These are phyloP conservation scores for Cyaniris semiargus DNA, from an alignment of 2,888 invertebrate species.

Conservation along the genomic window DNA sequence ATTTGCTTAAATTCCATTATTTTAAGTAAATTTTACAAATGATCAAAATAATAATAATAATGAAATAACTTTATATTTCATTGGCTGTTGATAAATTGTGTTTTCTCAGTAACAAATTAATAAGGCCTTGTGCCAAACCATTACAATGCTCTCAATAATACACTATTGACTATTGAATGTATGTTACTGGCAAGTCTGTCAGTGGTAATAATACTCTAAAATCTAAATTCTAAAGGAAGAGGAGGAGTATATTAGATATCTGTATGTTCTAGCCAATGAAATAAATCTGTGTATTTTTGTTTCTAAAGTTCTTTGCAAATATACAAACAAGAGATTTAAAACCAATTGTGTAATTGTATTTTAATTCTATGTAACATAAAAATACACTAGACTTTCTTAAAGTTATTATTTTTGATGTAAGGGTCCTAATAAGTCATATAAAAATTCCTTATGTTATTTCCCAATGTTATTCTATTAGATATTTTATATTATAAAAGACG, in stretches of 20 bases:
- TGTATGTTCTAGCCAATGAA: background rate
- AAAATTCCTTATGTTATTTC: constrained; percentile 25
- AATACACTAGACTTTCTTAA: constrained; percentile 19
- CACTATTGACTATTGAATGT: background rate
- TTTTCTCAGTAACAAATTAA: background rate
- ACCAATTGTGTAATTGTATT: constrained; percentile 5
- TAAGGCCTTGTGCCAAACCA: constrained; percentile 10
- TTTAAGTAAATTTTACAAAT: background rate
- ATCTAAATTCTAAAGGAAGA: too few species aligned
- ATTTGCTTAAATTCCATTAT: background rate
- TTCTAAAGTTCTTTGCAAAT: background rate
- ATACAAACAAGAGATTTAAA: constrained; percentile 6
- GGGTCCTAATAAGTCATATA: constrained; percentile 21
- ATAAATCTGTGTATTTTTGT: background rate
- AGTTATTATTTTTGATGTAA: constrained; percentile 3
- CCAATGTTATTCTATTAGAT: constrained; percentile 28
- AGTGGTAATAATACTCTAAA: background rate
- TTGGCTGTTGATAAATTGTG: background rate
- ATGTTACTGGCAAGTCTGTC: background rate
- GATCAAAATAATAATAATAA: background rate
- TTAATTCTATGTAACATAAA: constrained; percentile 11
- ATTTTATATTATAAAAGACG: constrained; percentile 27
- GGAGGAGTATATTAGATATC: background rate
- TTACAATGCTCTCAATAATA: constrained; percentile 7
- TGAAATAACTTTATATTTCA: background rate